Conservation (phyloP, 2,113 vertebrate species). For the Procavia capensis region DNA sequence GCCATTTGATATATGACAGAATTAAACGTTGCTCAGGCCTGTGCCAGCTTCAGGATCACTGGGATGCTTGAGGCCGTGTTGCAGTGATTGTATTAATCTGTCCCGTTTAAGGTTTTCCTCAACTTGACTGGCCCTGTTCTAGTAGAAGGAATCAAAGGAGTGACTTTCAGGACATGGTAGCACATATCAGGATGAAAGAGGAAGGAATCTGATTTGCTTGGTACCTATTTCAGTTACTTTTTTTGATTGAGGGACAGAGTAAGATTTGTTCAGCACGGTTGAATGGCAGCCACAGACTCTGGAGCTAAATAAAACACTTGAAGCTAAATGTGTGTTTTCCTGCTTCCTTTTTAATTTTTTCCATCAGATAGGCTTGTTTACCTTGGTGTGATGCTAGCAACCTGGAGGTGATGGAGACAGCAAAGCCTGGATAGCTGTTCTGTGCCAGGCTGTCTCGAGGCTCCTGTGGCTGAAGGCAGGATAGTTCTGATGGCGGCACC, state of each 20-base stretch:
- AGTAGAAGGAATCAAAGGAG: not conserved
- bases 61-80: not conserved
- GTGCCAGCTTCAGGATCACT: too few species aligned
- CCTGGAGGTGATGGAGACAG: not conserved
- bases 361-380: not conserved
- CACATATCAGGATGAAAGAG: not conserved
- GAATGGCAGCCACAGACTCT: slow-evolving; percentile 26
- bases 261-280: slow-evolving; percentile 24
- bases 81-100: not conserved
- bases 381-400: slow-evolving; percentile 24
- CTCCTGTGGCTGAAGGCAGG: not conserved
- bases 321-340: slow-evolving; percentile 34
- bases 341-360: slow-evolving; percentile 48
- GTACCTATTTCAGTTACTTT: not conserved
- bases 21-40: not conserved
- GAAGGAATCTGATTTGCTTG: not conserved
- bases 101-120: not conserved
- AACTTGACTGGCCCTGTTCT: not conserved
- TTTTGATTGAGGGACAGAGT: not conserved
- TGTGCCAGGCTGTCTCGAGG: not conserved
- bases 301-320: not conserved
- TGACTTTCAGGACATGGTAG: not conserved
- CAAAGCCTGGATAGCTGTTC: not conserved
- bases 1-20: not conserved
- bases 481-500: not conserved